phyloP scores from a whole-genome alignment of 2,888 invertebrate genomes.

The Tridacna crocea region DNA sequence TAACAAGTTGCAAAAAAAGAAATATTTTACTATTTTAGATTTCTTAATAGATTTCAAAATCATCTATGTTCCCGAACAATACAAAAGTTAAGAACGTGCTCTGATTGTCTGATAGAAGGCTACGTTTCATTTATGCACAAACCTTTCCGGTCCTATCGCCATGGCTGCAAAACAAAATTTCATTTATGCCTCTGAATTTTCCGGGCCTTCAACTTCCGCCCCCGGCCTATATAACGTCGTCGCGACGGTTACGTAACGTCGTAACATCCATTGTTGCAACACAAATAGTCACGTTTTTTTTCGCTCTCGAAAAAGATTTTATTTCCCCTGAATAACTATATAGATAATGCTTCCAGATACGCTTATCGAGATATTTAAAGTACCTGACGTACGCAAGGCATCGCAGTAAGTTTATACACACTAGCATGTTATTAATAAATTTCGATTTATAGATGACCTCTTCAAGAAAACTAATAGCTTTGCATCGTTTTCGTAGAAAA shows the following conservation, averaged over 20 bases:
- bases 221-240: constrained; percentile 10
- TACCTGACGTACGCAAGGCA: constrained; percentile 9
- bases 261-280: constrained; percentile 15
- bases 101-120: too few relatives aligned
- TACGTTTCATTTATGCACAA: too few relatives aligned
- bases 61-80: too few relatives aligned
- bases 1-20: too few relatives aligned
- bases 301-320: constrained; percentile 5
- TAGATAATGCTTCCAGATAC: neutral
- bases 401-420: neutral
- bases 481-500: too few relatives aligned
- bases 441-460: neutral
- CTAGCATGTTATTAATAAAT: neutral
- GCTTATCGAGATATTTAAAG: constrained; percentile 1
- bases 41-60: too few relatives aligned
- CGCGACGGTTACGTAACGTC: constrained; percentile 11
- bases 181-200: neutral
- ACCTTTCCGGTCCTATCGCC: neutral
- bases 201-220: constrained; percentile 4
- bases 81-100: too few relatives aligned
- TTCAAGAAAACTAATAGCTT: neutral
- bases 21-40: too few relatives aligned
- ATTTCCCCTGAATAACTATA: neutral
- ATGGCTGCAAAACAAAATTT: neutral
- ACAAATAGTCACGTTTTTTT: constrained; percentile 20